A percentile compares a stretch with the other conserved stretches of the same genome.
phyloP scores from a whole-genome alignment of 2,888 invertebrate genomes.

The Platerodrilus igneus region DNA sequence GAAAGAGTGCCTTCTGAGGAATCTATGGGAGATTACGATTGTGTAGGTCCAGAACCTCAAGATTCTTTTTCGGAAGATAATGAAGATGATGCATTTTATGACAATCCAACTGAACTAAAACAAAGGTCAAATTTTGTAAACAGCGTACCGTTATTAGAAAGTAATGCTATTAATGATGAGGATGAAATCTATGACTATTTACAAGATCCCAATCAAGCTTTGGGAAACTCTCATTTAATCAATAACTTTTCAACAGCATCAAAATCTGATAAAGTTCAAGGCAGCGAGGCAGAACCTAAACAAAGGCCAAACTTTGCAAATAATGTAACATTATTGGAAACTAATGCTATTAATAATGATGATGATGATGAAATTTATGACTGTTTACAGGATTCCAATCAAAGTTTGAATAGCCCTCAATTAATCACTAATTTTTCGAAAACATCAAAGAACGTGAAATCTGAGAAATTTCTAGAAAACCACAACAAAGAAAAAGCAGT shows the following conservation, averaged over 20 bases:
- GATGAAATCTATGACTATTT: too few relatives aligned
- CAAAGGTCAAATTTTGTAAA: neutral
- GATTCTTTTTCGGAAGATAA: constrained; percentile 16
- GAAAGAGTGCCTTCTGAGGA: constrained; percentile 8
- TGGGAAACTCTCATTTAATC: too few relatives aligned
- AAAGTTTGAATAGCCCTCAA: neutral
- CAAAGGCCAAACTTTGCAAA: neutral
- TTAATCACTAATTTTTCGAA: neutral
- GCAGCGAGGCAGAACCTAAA: neutral
- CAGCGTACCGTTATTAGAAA: neutral
- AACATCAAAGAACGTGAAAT: neutral
- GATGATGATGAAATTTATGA: constrained; percentile 13
- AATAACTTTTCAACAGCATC: too few relatives aligned
- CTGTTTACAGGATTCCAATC: constrained; percentile 7
- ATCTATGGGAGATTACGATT: constrained; percentile 14
- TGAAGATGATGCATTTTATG: constrained; percentile 16
- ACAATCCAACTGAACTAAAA: constrained; percentile 12
- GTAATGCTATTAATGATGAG: constrained; percentile 5
- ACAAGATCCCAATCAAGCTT: too few relatives aligned
- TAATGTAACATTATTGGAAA: neutral
- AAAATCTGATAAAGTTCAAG: too few relatives aligned
- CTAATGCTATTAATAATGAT: neutral
- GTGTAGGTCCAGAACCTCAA: constrained; percentile 1
- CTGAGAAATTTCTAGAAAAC: too few relatives aligned
- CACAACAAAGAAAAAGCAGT: neutral